Evolutionary conservation across 1,140 invertebrate species (phyloP), one percentile per base, ranked within the genome.

Genomic region (Theocolax elegans): DNA sequence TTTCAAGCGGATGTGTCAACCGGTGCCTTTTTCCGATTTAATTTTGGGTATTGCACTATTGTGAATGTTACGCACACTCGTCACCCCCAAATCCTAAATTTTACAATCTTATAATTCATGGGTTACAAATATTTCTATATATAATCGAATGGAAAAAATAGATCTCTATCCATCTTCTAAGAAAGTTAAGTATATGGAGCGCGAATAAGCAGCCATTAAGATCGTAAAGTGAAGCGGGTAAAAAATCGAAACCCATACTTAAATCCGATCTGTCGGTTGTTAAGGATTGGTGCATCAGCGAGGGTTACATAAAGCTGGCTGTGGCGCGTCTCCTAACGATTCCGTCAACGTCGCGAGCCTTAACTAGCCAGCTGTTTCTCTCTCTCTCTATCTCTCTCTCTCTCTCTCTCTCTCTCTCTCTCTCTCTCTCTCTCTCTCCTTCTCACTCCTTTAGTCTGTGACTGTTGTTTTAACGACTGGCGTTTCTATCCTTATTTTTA

Each of bases 381-480:
- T 44, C 9, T n/a, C 51, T 9, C 13, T 60, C 58, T 44, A 1
- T 15, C 13, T 44, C 15, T 44, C 9, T n/a, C 51, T 9, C 13
- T 60, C 58, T 44, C 27, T 31, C 46, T 4, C 7, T 38, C 35
- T 38, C 12, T 38, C 6, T 12, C 48, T 17, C 12, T 58, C 54
- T 40, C 8, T 42, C 53, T 35, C 53, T 35, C 53, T 54, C 49
- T 54, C 53, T 54, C 46, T 51, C 27, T 31, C 46, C 13, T 15
- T 40, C 15, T 42, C 10, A n/a, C n/a, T n/a, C n/a, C n/a, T n/a
- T n/a, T n/a, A n/a, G n/a, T 42, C 53, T 23, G 9, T n/a, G 42
- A 25, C 35, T 51, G 58, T 64, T 58, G 68, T 58, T 71, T 71
- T 71, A 71, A 71, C 68, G 68, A 71, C 27, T 64, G 51, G 53